phyloP scores from a whole-genome alignment of 2,888 invertebrate species.

The Monopis laevigella region DNA sequence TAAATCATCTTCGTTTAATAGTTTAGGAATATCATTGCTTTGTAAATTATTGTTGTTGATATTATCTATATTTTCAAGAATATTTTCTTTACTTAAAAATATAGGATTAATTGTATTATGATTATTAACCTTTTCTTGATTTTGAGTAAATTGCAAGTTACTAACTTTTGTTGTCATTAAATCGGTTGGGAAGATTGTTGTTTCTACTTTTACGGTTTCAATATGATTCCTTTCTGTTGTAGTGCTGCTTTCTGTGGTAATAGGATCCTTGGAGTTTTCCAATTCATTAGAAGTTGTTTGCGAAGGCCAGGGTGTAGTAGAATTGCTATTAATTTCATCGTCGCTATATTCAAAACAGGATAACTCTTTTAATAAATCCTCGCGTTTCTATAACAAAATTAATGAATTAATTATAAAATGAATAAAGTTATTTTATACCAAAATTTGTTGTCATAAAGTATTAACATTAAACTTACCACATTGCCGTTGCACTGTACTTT shows the following conservation, averaged over 20 bases:
- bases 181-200: slow-evolving; percentile 26
- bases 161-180: slow-evolving; percentile 29
- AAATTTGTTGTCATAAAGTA: not conserved
- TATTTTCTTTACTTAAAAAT: slow-evolving; percentile 28
- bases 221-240: not conserved
- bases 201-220: not conserved
- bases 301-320: slow-evolving; percentile 20
- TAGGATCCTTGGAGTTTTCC: slow-evolving; percentile 28
- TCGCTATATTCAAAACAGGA: slow-evolving; percentile 62
- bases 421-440: slow-evolving; percentile 6
- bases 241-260: slow-evolving; percentile 30
- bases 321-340: slow-evolving; percentile 27
- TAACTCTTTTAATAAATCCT: slow-evolving; percentile 67
- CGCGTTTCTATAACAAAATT: slow-evolving; percentile 61
- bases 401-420: not conserved
- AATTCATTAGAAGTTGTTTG: slow-evolving; percentile 3
- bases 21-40: slow-evolving; percentile 44
- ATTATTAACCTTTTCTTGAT: slow-evolving; percentile 18
- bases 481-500: slow-evolving; percentile 79
- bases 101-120: slow-evolving; percentile 22
- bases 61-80: slow-evolving; percentile 29
- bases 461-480: slow-evolving; percentile 61
- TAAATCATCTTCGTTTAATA: slow-evolving; percentile 28
- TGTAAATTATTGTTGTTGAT: slow-evolving; percentile 38
- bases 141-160: slow-evolving; percentile 11